Conservation (phyloP, 2,113 vertebrate species). For the Pleuronectes platessa region DNA sequence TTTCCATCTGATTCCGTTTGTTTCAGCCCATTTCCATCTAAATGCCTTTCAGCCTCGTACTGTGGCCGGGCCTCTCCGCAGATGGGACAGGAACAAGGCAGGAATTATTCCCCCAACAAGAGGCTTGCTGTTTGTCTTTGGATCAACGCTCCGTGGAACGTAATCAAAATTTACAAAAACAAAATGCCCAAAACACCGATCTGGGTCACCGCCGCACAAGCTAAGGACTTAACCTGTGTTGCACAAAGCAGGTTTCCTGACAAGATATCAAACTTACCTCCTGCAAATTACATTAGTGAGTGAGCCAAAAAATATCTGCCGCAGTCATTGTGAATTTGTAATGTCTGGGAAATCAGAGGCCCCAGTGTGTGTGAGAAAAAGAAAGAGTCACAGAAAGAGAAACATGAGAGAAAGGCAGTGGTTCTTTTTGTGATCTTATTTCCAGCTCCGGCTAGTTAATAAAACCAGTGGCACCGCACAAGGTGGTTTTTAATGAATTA, state of each 20-base stretch:
- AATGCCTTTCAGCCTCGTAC: constrained; percentile 54
- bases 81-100: constrained; percentile 69
- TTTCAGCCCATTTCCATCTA: constrained; percentile 55
- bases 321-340: constrained; percentile 34
- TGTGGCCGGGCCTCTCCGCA: constrained; percentile 48
- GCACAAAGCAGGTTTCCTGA: constrained; percentile 41
- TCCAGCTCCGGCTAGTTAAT: not conserved
- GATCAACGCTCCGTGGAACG: constrained; percentile 60
- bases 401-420: not conserved
- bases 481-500: constrained; percentile 16
- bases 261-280: constrained; percentile 51
- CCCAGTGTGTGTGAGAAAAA: constrained; percentile 21
- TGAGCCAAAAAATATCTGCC: constrained; percentile 53
- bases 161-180: constrained; percentile 68
- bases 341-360: too few relatives aligned
- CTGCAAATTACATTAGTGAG: constrained; percentile 56
- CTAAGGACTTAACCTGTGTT: constrained; percentile 55
- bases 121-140: constrained; percentile 68
- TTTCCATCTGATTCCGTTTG: constrained; percentile 45
- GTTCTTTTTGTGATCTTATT: not conserved
- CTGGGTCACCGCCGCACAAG: constrained; percentile 37
- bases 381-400: not conserved
- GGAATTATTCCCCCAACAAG: constrained; percentile 70
- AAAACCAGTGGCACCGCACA: not conserved
- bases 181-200: constrained; percentile 49